Conservation (phyloP, 2,113 vertebrate genomes). For the Colinus virginianus region DNA sequence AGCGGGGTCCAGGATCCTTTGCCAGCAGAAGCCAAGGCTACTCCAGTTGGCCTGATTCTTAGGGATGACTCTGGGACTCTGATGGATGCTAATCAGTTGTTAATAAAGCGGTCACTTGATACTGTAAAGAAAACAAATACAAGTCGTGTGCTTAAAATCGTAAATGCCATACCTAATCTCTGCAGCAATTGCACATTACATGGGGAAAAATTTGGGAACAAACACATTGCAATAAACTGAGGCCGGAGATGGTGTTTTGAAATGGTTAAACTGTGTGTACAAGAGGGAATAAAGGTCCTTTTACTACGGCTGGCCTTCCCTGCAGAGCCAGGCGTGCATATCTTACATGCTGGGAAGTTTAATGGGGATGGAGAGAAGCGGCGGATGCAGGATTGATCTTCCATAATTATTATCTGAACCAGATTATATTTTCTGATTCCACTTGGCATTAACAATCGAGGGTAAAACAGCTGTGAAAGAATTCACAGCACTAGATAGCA, state of each 20-base stretch:
- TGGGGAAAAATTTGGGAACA: background rate
- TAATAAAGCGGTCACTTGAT: background rate
- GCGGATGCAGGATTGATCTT: background rate
- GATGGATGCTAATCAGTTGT: background rate
- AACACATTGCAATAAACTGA: background rate
- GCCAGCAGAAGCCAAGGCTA: background rate
- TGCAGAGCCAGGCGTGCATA: background rate
- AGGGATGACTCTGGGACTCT: rapidly evolving
- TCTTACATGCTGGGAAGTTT: slow-evolving; percentile 5
- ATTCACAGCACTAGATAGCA: background rate
- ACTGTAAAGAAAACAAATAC: no score
- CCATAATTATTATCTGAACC: slow-evolving; percentile 41
- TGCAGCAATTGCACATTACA: background rate
- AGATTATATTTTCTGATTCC: slow-evolving; percentile 41
- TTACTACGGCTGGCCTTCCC: background rate
- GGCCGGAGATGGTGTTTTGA: background rate
- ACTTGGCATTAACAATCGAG: slow-evolving; percentile 14
- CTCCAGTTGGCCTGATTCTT: background rate
- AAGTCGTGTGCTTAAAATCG: background rate
- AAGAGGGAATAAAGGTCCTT: background rate
- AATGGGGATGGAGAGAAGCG: background rate
- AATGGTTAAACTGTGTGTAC: background rate
- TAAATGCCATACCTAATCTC: background rate
- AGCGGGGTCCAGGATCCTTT: background rate
- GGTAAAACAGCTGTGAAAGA: slow-evolving; percentile 52